Percentiles rank a stretch among this genome's conserved stretches.
These are phyloP conservation scores for Stenchaetothrips biformis DNA, from an alignment of 2,888 invertebrate genomes.

Conservation along the genomic window DNA sequence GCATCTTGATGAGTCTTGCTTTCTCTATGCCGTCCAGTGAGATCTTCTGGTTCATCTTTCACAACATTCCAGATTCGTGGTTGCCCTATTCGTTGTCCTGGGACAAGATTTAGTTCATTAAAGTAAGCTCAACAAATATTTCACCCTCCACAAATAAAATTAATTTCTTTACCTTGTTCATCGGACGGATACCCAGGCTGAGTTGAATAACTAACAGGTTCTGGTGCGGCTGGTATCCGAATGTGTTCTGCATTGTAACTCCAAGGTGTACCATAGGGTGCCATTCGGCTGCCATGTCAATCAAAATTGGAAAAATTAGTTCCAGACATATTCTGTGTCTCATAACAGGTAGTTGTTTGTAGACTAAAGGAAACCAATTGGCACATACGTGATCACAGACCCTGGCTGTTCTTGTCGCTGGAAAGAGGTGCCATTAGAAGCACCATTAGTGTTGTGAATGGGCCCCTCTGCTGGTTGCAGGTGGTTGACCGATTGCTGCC, in stretches of 20 bases:
- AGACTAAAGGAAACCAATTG: background rate
- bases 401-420: constrained; percentile 3
- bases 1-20: background rate
- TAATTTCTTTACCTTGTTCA: background rate
- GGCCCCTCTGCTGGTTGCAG: constrained; percentile 1
- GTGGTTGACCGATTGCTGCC: constrained; percentile 9
- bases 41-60: background rate
- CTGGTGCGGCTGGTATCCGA: background rate
- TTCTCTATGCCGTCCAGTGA: background rate
- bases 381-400: background rate
- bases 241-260: background rate
- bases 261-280: background rate
- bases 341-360: background rate
- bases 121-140: background rate
- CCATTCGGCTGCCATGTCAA: background rate
- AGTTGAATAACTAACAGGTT: background rate
- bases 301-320: background rate
- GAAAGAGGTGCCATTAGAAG: background rate
- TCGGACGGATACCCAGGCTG: background rate
- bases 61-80: background rate
- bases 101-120: background rate
- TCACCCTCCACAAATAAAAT: background rate
- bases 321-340: background rate
- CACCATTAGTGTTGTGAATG: background rate
- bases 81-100: background rate